Evolutionary conservation across 2,113 vertebrate species (phyloP), one percentile per base, ranked within the genome.

Genomic region (Setophaga kirtlandii): DNA sequence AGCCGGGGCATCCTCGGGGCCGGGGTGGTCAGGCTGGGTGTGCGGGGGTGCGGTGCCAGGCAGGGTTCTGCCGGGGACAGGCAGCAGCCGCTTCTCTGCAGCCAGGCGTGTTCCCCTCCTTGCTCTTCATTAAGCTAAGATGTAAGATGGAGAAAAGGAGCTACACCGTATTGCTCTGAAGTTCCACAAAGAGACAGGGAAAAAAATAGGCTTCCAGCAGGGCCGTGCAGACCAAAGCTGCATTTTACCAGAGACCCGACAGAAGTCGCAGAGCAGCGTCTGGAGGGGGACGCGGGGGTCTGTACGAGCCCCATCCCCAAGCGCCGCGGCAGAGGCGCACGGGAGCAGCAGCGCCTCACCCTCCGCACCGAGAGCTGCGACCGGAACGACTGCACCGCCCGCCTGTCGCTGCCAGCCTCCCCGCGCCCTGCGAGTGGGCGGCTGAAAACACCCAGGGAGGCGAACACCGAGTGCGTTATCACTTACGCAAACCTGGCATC

Each of bases 341-440:
- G 67, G 67, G 53, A 92, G 90, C 74, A 58, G 88, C 90, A 62
- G 46, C 92, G 63, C 35, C 87, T 70, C 75, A 23, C 67, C 13
- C 30, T 60, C 67, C 7, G 58, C 15, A 1, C 27, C 9, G 4
- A 46, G 90, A 89, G 63, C 83, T 91, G 89, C 70, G 65, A 44
- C 62, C 1, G 35, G 46, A 64, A 11, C 15, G 4, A 4, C 60
- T 4, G 41, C 73, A 4, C 25, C 5, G 2, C 74, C 59, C 28
- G 64, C 67, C 24, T 30, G 41, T 37, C 35, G 24, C 70, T 70
- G 62, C 64, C 60, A 78, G 41, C 46, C 50, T 80, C 71, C 42
- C n/a, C 5, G 2, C 16, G 2, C 75, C 58, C 89, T 59, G 27
- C 2, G 3, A 69, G 83, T 35, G 30, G 76, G 87, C n/a, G 67